Base-by-base conservation (phyloP, 2,888 invertebrate genomes). In the Oscheius sp. region DNA sequence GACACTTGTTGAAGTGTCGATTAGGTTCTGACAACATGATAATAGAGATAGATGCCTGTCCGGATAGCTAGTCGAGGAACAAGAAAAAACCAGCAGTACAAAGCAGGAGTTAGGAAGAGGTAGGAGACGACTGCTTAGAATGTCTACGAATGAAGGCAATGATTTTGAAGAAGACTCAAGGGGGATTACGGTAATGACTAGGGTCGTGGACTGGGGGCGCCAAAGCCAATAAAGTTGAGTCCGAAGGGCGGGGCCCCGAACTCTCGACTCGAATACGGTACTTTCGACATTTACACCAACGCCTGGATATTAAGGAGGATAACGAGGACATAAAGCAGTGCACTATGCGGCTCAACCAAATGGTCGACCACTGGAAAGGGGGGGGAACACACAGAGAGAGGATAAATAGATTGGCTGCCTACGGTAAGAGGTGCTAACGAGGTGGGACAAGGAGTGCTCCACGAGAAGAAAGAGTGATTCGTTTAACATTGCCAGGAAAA, bases 171-270 rank as follows among this genome's bases (percentile, higher is more conserved):
- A 35, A n/a, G 55, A 68, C 55, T 53, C 37, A 51, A 53, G 21
- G 35, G 68, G 68, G 68, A 68, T 68, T 68, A 68, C 68, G 53
- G 68, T 68, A 55, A 55, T 53, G 68, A 9, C 59, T 35, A 35
- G 21, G 68, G 68, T 68, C 68, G 68, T 51, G 55, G 55, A 53
- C 63, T 48, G 37, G 37, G 68, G 68, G 53, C 53, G 37, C 68
- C 68, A 55, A 68, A 68, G 68, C 68, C 68, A 68, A 68, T 68
- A 68, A 68, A 68, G 55, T 68, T 68, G 68, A 68, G 68, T 48
- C 47, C 32, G 32, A n/a, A 55, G 68, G 68, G 68, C 68, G 68
- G 35, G 35, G 68, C 55, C 7, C 9, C 48, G 60, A 60, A 48
- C 48, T 63, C 63, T 63, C 63, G 63, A 37, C 68, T 53, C 63